Evolutionary conservation across 2,113 vertebrate species (phyloP), one percentile per base, ranked within the genome.

Genomic region (Lamprotornis superbus): DNA sequence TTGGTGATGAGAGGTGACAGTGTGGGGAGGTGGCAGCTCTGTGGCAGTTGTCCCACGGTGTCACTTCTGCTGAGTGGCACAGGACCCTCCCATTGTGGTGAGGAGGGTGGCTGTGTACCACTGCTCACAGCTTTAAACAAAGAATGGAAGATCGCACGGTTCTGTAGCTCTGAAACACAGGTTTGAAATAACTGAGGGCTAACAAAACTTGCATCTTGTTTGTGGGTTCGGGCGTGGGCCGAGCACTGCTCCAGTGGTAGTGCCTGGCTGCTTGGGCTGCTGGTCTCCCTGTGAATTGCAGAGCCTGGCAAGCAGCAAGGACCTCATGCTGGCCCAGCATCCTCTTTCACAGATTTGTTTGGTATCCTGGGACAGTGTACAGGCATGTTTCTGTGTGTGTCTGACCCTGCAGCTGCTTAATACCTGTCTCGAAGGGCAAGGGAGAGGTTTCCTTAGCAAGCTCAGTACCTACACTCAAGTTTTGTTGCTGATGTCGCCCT

Each of bases 41-140:
- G 42, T 24, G 33, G 35, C 3, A 1, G 12, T 5, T 15, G 39
- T 70, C 35, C 61, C 11, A 1, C 0, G 2, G 35, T 49, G 28
- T n/a, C 10, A 9, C 2, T 33, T 55, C 7, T 8, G 28, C 42
- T 47, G 39, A 39, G 13, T 1, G 1, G 22, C 59, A 61, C 1
- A 0, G 23, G n/a, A 49, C 39, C 9, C 14, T 64, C 46, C 7
- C 1, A 0, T 2, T 33, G 27, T 25, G 68, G 39, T 0, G 10
- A 35, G 57, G 19, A 60, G 35, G 10, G 63, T 0, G 3, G 23
- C 40, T 65, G 50, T 8, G 30, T 52, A 11, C 24, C 5, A 0
- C 71, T 42, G 5, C 24, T 65, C 47, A 5, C 27, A 22, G n/a
- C 22, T 65, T 68, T 80, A 30, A 61, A 18, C 0, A 0, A 23